A percentile compares a stretch with the other conserved stretches of the same genome.
Conservation (phyloP, 1,140 invertebrate species). For the Armadillidium nasatum region DNA sequence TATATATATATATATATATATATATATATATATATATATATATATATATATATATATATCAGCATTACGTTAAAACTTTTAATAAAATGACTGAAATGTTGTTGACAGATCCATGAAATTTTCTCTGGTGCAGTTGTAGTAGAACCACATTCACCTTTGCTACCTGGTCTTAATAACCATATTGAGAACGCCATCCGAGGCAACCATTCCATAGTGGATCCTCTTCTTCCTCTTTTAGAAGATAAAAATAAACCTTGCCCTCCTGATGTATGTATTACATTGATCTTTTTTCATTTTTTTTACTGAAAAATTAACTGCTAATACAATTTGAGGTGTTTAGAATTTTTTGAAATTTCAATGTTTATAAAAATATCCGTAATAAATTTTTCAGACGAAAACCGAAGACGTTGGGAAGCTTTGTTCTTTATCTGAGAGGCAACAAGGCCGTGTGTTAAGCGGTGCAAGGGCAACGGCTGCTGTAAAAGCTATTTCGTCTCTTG, state of each 20-base stretch:
- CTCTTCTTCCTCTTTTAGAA: slow-evolving; percentile 16
- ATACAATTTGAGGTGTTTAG: no score
- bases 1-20: no score
- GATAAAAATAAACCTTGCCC: slow-evolving; percentile 19
- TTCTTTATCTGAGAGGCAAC: no score
- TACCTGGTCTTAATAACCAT: slow-evolving; percentile 33
- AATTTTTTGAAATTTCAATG: no score
- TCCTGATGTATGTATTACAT: slow-evolving; percentile 23
- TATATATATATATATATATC: no score
- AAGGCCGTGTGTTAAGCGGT: background rate
- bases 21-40: no score
- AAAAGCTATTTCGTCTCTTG: slow-evolving; percentile 33
- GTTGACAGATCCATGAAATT: slow-evolving; percentile 25
- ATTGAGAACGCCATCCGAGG: slow-evolving; percentile 9
- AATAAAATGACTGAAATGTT: background rate
- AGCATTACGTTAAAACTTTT: no score
- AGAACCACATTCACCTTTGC: slow-evolving; percentile 31
- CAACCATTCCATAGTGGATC: slow-evolving; percentile 31
- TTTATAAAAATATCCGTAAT: no score
- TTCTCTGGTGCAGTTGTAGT: slow-evolving; percentile 31
- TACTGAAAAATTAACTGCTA: no score
- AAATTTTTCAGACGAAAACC: no score
- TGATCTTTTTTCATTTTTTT: slow-evolving; percentile 24
- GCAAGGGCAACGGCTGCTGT: slow-evolving; percentile 30
- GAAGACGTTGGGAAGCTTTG: background rate